Conservation (phyloP, 1,140 invertebrate species). For the Ganaspis sp. region DNA sequence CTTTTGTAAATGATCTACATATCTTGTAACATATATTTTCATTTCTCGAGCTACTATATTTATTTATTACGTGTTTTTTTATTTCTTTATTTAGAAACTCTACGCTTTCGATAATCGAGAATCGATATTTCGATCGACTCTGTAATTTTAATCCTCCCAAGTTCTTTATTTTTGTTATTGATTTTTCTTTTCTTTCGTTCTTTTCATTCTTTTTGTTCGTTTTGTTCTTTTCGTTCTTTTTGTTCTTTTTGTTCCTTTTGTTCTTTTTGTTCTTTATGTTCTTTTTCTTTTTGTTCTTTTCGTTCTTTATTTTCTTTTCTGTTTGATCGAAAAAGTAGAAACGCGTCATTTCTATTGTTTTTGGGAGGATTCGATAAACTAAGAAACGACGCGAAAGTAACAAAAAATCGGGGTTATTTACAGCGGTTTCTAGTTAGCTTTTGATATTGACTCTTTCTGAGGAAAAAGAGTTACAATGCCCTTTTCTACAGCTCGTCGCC, state of each 20-base stretch:
- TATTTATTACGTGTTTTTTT: not conserved
- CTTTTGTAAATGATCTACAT: constrained; percentile 32
- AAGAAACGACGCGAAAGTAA: not conserved
- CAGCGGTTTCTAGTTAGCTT: constrained; percentile 6
- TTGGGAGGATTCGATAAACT: not conserved
- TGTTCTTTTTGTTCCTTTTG: no score
- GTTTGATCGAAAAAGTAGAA: not conserved
- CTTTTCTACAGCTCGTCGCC: constrained; percentile 7
- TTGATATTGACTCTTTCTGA: constrained; percentile 13
- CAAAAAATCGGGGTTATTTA: not conserved
- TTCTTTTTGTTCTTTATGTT: no score
- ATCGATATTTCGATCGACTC: constrained; percentile 14
- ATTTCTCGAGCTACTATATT: constrained; percentile 17
- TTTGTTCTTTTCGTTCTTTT: no score
- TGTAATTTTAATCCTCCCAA: not conserved
- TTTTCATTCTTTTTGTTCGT: no score
- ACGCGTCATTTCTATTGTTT: not conserved
- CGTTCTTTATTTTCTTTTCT: not conserved
- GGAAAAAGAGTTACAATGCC: not conserved
- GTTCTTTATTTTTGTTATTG: not conserved
- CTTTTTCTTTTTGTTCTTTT: no score
- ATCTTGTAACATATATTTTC: constrained; percentile 35
- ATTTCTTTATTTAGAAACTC: constrained; percentile 18
- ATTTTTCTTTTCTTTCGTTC: no score
- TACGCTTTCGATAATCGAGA: constrained; percentile 23